phyloP scores from a whole-genome alignment of 2,888 invertebrate species.

The Stenchaetothrips biformis region DNA sequence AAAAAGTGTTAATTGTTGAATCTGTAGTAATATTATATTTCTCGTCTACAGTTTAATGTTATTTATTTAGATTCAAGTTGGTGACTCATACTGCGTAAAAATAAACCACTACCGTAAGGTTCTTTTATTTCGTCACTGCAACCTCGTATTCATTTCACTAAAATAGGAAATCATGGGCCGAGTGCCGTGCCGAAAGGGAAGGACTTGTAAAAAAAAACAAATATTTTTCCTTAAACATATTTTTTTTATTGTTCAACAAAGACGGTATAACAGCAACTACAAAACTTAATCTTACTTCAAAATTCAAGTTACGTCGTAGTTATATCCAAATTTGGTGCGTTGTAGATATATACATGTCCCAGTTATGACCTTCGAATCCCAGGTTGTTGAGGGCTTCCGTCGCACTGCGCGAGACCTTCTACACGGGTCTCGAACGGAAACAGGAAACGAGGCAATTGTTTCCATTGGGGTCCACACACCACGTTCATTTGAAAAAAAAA shows the following conservation, averaged over 20 bases:
- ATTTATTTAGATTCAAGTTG: too few relatives aligned
- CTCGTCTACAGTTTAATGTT: too few relatives aligned
- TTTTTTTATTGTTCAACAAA: not conserved
- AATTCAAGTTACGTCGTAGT: slow-evolving; percentile 28
- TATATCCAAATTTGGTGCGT: slow-evolving; percentile 18
- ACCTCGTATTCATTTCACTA: too few relatives aligned
- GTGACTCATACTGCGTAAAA: too few relatives aligned
- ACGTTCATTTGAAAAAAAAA: slow-evolving; percentile 10
- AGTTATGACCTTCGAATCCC: slow-evolving; percentile 52
- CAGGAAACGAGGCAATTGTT: slow-evolving; percentile 44
- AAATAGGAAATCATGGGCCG: too few relatives aligned
- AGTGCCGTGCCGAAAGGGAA: too few relatives aligned
- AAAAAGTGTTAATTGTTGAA: too few relatives aligned
- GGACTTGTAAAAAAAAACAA: not conserved
- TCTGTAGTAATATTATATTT: too few relatives aligned
- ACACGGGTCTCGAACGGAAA: slow-evolving; percentile 51
- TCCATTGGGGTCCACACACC: slow-evolving; percentile 29
- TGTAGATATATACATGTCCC: slow-evolving; percentile 49
- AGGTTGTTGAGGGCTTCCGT: slow-evolving; percentile 56
- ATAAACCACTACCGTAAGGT: too few relatives aligned
- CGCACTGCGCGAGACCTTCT: slow-evolving; percentile 50
- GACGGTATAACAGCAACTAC: not conserved
- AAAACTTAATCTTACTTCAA: slow-evolving; percentile 9
- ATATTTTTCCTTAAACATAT: not conserved
- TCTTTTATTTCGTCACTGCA: too few relatives aligned